Evolutionary conservation across 2,113 vertebrate species (phyloP), one percentile per base, ranked within the genome.

Genomic region (Dascyllus trimaculatus): DNA sequence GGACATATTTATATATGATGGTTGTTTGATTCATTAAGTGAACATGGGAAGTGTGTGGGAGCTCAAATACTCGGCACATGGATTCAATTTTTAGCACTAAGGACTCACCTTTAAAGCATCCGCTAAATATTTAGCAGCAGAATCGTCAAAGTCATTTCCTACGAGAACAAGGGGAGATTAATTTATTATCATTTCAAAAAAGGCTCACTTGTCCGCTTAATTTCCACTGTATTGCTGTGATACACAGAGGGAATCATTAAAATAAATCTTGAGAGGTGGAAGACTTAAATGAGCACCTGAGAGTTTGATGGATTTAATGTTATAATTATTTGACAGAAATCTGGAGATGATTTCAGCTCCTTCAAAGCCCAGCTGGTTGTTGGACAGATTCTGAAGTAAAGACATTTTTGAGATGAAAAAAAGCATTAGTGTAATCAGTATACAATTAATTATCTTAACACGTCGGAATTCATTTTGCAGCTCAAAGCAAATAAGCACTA

Each of bases 301-400:
- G 21, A 96, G 92, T 21, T 91, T 88, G 78, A 96, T 78, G 46
- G 54, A 68, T 61, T 45, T 21, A 6, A 97, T 57, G 46, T 91
- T 93, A 57, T 22, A 11, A 15, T 94, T 95, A 58, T 87, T 78
- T 40, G 71, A 81, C 68, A 95, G 88, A 73, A 95, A 94, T 59
- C 73, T 72, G 26, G 91, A 87, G 77, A 95, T 82, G 66, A 82
- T 62, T 52, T 77, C 61, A 5, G 93, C 93, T 49, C 93, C 95
- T 74, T 88, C 46, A 22, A 86, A 81, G 29, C 63, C 76, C 26
- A 96, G 86, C 2, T 91, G 38, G 78, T 96, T 96, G 62, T 91
- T 60, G 3, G 95, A 95, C 25, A 96, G 71, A 49, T 96, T 96
- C 95, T 97, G 84, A 81, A 77, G 89, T 45, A 29, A 71, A 86